Base-by-base conservation (phyloP, 2,797 vertebrate genomes). In the Phoebastria nigripes region DNA sequence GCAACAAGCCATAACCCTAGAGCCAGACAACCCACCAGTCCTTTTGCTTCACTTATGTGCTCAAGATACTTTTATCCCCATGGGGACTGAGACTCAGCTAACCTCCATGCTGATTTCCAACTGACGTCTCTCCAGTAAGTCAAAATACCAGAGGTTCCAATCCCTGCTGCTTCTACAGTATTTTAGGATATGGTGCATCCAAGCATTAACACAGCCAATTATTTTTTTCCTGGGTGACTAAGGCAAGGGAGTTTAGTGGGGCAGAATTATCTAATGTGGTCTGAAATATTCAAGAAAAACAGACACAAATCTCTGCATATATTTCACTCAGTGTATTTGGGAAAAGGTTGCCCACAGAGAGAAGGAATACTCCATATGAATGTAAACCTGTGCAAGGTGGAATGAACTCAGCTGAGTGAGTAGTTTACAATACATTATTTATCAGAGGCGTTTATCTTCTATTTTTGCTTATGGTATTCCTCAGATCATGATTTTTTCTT, bases 241-340 rank as follows among this genome's bases (percentile, higher is more conserved):
- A 72, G 24, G 54, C 31, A 83, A 72, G 25, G 39, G 46, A 86
- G 4, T 83, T 86, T 78, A 66, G 46, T 62, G 73, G 76, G 72
- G 51, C 15, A 88, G 65, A 90, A 88, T 46, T 79, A 54, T 24
- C 70, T 69, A 69, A 83, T 0, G 0, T 39, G 26, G 46, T 31
- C 85, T 90, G 89, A 90, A 94, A 93, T 90, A 92, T 74, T 85
- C 72, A 89, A 58, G 72, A 82, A 54, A 70, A 91, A 10, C 41
- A 86, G 29, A 15, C 31, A 63, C 31, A 85, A 80, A 78, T 77
- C 37, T 84, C 44, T 93, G 81, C 63, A 42, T 85, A 6, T 16
- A 89, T 90, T 89, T 97, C 78, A 69, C 84, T 81, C 94, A 72
- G 77, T 80, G 88, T 81, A 49, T 93, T 90, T 95, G 49, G 66